Evolutionary conservation across 2,888 invertebrate species (phyloP), one percentile per base, ranked within the genome.

Genomic region (Dicyrtomina minuta): DNA sequence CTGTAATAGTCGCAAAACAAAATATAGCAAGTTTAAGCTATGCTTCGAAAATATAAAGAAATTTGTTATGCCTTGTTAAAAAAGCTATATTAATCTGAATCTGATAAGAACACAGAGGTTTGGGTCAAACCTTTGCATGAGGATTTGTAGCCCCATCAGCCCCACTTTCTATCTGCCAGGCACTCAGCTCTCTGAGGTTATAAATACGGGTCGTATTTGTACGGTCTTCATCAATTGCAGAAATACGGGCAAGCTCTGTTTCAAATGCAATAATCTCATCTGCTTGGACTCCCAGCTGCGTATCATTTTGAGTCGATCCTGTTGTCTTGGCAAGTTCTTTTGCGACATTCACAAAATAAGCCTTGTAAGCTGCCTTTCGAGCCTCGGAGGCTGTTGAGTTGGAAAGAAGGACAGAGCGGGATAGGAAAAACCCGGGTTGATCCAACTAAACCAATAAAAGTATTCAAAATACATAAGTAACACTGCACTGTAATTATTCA

Each of bases 41-140:
- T n/a, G n/a, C n/a, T n/a, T n/a, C n/a, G n/a, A n/a, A n/a, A n/a
- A n/a, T n/a, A n/a, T n/a, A n/a, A n/a, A n/a, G n/a, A n/a, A n/a
- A n/a, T n/a, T n/a, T 91, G 79, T 88, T 88, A 75, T 87, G 82
- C 0, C n/a, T n/a, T n/a, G n/a, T n/a, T n/a, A n/a, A n/a, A n/a
- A n/a, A n/a, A n/a, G n/a, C n/a, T n/a, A n/a, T n/a, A n/a, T n/a
- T n/a, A n/a, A n/a, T n/a, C n/a, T n/a, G n/a, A n/a, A n/a, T n/a
- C n/a, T n/a, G n/a, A n/a, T n/a, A n/a, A n/a, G n/a, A n/a, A n/a
- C n/a, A n/a, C n/a, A n/a, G n/a, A n/a, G n/a, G n/a, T n/a, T n/a
- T n/a, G n/a, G n/a, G n/a, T n/a, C n/a, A n/a, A n/a, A n/a, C 88
- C 80, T 44, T 66, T 12, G 64, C 68, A 56, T 62, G 41, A 3